Conservation (phyloP, 2,113 vertebrate species). For the Gallinago media region DNA sequence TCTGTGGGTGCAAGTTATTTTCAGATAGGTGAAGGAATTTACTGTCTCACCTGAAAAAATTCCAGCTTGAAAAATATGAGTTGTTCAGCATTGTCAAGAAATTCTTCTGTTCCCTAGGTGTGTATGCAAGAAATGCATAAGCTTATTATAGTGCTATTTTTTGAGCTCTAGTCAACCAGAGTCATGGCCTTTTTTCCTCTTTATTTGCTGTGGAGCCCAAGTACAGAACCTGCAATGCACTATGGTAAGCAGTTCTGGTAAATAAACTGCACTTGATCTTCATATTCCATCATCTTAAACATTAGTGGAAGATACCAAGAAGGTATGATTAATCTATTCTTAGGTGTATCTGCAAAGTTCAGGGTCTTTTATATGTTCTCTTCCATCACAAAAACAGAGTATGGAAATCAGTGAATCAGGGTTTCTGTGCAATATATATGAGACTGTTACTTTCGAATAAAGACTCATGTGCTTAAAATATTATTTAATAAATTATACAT, state of each 20-base stretch:
- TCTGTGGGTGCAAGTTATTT: not conserved
- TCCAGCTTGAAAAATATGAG: not conserved
- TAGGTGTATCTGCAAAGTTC: not conserved
- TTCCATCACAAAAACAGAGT: not conserved
- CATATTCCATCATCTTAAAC: not conserved
- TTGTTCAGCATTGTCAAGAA: not conserved
- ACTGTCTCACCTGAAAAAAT: not conserved
- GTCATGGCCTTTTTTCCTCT: conserved; percentile 77
- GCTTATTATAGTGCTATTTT: not conserved
- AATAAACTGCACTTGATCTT: not conserved
- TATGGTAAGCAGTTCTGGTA: conserved; percentile 58
- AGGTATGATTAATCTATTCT: not conserved
- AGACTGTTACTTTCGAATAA: not conserved
- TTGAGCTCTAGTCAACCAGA: not conserved
- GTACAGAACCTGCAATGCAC: conserved; percentile 77
- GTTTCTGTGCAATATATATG: not conserved
- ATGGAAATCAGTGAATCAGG: not conserved
- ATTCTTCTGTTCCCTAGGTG: not conserved
- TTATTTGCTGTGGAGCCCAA: conserved; percentile 80
- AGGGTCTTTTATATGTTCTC: not conserved
- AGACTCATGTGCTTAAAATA: not conserved
- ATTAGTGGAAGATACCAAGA: not conserved
- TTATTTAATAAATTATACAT: not conserved
- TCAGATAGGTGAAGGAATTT: conserved; percentile 17
- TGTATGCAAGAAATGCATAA: not conserved